A percentile compares a stretch with the other conserved stretches of the same genome.
Evolutionary conservation across 2,888 invertebrate species (phyloP).

Genomic region (Tortricodes alternella): DNA sequence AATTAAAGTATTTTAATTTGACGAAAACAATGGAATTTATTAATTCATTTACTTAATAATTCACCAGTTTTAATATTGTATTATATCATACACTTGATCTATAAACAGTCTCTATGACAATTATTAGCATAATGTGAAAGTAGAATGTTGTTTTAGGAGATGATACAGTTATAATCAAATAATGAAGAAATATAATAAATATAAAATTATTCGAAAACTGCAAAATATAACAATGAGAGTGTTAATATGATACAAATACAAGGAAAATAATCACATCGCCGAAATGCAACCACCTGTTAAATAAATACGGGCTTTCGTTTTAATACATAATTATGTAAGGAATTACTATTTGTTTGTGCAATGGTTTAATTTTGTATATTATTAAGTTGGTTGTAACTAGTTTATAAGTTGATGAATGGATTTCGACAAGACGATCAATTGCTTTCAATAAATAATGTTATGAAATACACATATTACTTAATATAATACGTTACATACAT

Average conservation of each 20-base stretch:
- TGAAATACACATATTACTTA: conserved; percentile 33
- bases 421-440: conserved; percentile 36
- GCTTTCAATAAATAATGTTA: conserved; percentile 36
- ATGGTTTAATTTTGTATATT: background rate
- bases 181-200: conserved; percentile 21
- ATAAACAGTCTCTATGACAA: conserved; percentile 8
- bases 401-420: conserved; percentile 24
- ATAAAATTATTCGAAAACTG: conserved; percentile 24
- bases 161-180: conserved; percentile 10
- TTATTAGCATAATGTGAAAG: conserved; percentile 11
- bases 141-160: conserved; percentile 6
- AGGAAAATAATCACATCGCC: conserved; percentile 23
- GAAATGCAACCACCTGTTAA: conserved; percentile 15
- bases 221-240: conserved; percentile 23
- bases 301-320: background rate
- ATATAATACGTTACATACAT: conserved; percentile 37
- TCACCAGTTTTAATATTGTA: background rate
- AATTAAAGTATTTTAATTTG: background rate
- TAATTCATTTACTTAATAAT: conserved; percentile 3
- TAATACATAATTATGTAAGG: background rate
- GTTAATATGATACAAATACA: conserved; percentile 18
- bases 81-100: conserved; percentile 5
- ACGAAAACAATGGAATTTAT: background rate
- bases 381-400: background rate
- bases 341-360: background rate